Evolutionary conservation across 2,113 vertebrate species (phyloP).

Genomic region (Oryctolagus cuniculus): mOryCun1.1 NC_091447.1:5342501-5343000

Average conservation of each 20-base stretch:
- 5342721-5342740: conserved; percentile 63
- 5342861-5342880: not conserved
- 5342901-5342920: not conserved
- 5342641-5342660: conserved; percentile 76
- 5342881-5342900: not conserved
- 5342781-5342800: conserved; percentile 50
- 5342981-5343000: not conserved
- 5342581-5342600: conserved; percentile 64
- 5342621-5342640: conserved; percentile 79
- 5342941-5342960: not conserved
- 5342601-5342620: conserved; percentile 69
- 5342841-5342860: not conserved
- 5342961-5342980: not conserved
- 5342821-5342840: not conserved
- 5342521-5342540: conserved; percentile 67
- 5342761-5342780: conserved; percentile 44
- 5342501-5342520: conserved; percentile 50
- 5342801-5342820: not conserved
- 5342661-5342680: conserved; percentile 74
- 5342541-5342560: conserved; percentile 60
- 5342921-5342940: not conserved
- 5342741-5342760: conserved; percentile 65
- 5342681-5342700: conserved; percentile 64
- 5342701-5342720: conserved; percentile 73
- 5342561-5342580: conserved; percentile 70